Base-by-base conservation (phyloP, 2,797 vertebrate species). In the Aviceda leuphotes region DNA sequence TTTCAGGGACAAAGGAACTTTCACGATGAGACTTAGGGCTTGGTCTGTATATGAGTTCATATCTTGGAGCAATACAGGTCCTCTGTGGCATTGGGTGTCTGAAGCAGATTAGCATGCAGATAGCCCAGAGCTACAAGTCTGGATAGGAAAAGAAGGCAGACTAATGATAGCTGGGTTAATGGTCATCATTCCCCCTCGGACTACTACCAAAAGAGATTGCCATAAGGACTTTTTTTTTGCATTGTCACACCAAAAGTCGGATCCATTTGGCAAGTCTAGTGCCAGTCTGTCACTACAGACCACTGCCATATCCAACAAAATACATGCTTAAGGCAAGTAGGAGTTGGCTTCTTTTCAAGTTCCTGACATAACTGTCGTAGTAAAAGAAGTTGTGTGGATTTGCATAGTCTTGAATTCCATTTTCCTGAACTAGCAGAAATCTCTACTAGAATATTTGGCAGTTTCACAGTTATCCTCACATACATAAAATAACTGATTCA, bases 401-500 rank as follows among this genome's bases (percentile, higher is more conserved):
- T 92, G 44, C 52, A 35, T 55, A 67, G 49, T 76, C 66, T 91
- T 73, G 59, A 79, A 92, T 94, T 87, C 39, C 31, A 22, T 91
- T 85, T 87, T 74, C 76, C 47, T 61, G 41, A 86, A 77, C 30
- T 50, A 94, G 76, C 17, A 93, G 55, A 94, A 95, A 84, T 76
- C 46, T 72, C 37, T 83, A 49, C 71, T 63, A 49, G 41, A 90
- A 49, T 65, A 73, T 84, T 71, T 93, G 80, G 66, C 84, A 89
- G 52, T 86, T 91, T 79, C 88, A 79, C 37, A 66, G 55, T 72
- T 50, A 66, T 63, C 66, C 30, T 71, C 54, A 72, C 20, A 33
- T 52, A 76, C 7, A 19, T 56, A 74, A 93, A 97, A 89, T 74
- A 76, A 94, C 39, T 54, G 43, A 88, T 43, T 87, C 26, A 78